These are phyloP conservation scores for Laupala kohalensis DNA, from an alignment of 1,140 invertebrate genomes.

Conservation along the genomic window DNA sequence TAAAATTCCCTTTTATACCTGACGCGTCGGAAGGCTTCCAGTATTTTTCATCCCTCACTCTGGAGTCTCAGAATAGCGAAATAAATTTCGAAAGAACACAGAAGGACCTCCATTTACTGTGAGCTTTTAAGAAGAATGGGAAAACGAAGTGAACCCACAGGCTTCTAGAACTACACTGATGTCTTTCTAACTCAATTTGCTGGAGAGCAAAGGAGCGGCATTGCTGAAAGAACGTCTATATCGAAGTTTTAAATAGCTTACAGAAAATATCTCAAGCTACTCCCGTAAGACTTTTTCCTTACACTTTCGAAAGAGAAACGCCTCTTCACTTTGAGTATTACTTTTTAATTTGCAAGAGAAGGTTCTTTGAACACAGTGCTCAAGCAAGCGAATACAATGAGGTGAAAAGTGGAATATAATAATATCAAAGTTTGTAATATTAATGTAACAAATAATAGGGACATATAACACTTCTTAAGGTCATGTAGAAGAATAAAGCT, in stretches of 20 bases:
- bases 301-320: not conserved
- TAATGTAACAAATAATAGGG: too few relatives aligned
- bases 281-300: not conserved
- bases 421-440: too few relatives aligned
- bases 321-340: not conserved
- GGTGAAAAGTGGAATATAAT: too few relatives aligned
- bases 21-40: too few relatives aligned
- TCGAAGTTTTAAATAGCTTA: not conserved
- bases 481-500: too few relatives aligned
- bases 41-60: too few relatives aligned
- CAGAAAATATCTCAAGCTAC: not conserved
- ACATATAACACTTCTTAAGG: too few relatives aligned
- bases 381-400: too few relatives aligned
- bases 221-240: not conserved
- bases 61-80: too few relatives aligned
- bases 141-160: not conserved
- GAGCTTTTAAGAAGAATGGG: not conserved
- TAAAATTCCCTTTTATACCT: too few relatives aligned
- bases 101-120: not conserved
- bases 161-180: not conserved
- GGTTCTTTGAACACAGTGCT: too few relatives aligned
- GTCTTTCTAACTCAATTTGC: not conserved
- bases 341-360: not conserved
- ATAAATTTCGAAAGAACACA: too few relatives aligned
- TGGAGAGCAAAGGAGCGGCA: not conserved